Evolutionary conservation across 2,797 vertebrate genomes (phyloP).

Genomic region (Potorous gilbertii): DNA sequence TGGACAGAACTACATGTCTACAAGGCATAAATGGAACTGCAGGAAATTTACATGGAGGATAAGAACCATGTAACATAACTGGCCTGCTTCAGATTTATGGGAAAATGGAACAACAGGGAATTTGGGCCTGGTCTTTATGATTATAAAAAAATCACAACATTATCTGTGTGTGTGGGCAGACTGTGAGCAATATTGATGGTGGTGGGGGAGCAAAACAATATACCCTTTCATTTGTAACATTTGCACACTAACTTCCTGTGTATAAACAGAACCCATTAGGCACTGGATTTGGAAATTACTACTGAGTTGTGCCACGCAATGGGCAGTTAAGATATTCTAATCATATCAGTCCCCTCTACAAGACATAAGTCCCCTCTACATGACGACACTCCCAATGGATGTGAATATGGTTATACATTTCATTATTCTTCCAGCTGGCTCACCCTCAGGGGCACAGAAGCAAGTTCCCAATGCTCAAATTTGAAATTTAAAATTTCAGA

Average conservation of each 20-base stretch:
- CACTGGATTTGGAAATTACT: slow-evolving; percentile 78
- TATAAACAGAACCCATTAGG: slow-evolving; percentile 68
- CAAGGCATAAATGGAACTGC: slow-evolving; percentile 65
- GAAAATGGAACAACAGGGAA: slow-evolving; percentile 69
- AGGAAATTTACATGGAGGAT: slow-evolving; percentile 73
- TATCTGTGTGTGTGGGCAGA: slow-evolving; percentile 52
- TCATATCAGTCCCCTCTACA: background rate
- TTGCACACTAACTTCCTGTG: slow-evolving; percentile 67
- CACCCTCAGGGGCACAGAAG: background rate
- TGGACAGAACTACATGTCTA: slow-evolving; percentile 78
- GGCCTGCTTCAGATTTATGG: slow-evolving; percentile 71
- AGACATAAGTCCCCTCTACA: background rate
- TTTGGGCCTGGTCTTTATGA: slow-evolving; percentile 79
- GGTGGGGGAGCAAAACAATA: slow-evolving; percentile 64
- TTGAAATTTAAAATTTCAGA: background rate
- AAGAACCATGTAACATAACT: slow-evolving; percentile 69
- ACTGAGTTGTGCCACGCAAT: slow-evolving; percentile 68
- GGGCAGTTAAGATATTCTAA: slow-evolving; percentile 65
- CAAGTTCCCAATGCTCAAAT: background rate
- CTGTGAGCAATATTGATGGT: slow-evolving; percentile 23
- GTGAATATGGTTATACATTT: background rate
- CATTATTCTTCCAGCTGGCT: background rate
- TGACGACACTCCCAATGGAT: slow-evolving; percentile 30
- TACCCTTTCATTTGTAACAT: slow-evolving; percentile 52
- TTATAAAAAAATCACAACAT: slow-evolving; percentile 72